Base-by-base conservation (phyloP, 64 coral and sea anemone genomes). In the Acropora tenuis region DNA sequence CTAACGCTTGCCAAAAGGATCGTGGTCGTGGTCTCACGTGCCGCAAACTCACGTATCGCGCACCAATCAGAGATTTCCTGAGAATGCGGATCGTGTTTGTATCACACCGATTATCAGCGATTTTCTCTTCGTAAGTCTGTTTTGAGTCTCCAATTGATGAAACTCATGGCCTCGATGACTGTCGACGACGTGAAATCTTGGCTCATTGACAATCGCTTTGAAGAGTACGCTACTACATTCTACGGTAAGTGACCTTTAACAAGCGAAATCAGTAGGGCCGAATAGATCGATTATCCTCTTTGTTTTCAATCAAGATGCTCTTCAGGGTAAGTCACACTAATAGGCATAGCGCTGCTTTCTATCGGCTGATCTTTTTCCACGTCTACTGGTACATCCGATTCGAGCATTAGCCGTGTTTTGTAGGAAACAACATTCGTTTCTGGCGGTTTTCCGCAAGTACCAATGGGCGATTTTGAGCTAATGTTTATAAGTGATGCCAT, bases 201-300 rank as follows among this genome's bases (percentile, higher is more conserved):
- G 90, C 71, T 85, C 58, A 76, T 15, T 41, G 41, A 91, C 73
- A 91, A 84, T 41, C 48, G 80, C 89, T 83, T 84, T 50, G 89
- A 55, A 43, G 79, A 73, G 61, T 91, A 84, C 47, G 0, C 52
- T 20, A 69, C 66, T 3, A 69, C 12, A 69, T 1, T 69, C n/a
- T 12, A 69, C 66, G 11, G 66, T 69, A 69, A 69, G 66, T 69
- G 66, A 69, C n/a, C 66, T 53, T 61, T 61, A 61, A 5, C 58
- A 61, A 61, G 58, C 58, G 58, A 61, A 61, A 11, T 61, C 8
- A 53, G 50, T 53, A 5, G 50, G 50, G 50, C 50, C 50, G 50
- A 53, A 53, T 53, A 53, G 50, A 53, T 53, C 50, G 50, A 53
- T 53, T 53, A 53, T 53, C 50, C 50, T 53, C 50, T 53, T 53